Conservation (phyloP, 2,888 invertebrate species). For the Tyria jacobaeae region DNA sequence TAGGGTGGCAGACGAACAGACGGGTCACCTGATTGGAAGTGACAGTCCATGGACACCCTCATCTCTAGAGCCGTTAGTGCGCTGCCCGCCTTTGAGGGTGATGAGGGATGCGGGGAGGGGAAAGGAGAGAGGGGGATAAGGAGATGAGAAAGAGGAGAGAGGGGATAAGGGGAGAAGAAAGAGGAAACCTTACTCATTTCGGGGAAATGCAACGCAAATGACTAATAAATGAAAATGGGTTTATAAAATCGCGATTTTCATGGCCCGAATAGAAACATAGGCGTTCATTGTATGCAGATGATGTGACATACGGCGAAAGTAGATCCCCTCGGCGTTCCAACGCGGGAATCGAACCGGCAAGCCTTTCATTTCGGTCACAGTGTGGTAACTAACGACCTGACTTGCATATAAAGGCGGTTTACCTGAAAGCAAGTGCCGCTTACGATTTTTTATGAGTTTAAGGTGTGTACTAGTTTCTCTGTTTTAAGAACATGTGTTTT, state of each 20-base stretch:
- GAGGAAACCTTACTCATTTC: no score
- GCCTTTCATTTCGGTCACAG: conserved; percentile 62
- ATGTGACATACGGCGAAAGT: conserved; percentile 81
- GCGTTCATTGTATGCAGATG: conserved; percentile 80
- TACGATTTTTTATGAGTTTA: conserved; percentile 26
- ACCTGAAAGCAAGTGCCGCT: conserved; percentile 19
- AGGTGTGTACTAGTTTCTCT: conserved; percentile 4
- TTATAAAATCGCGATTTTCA: conserved; percentile 39
- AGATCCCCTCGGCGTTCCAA: conserved; percentile 57
- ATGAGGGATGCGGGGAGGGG: no score
- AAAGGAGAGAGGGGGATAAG: no score
- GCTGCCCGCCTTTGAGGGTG: no score
- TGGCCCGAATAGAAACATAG: conserved; percentile 50
- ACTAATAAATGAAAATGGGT: background rate
- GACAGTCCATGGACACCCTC: no score
- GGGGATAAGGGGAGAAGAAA: no score
- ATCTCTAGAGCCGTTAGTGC: no score
- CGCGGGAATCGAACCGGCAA: conserved; percentile 79
- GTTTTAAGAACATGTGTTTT: background rate
- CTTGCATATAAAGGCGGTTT: conserved; percentile 37
- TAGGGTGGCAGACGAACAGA: no score
- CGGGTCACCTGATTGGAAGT: no score
- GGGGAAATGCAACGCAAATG: no score
- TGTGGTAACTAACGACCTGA: conserved; percentile 50
- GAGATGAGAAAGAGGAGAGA: no score